Base-by-base conservation (phyloP, 2,113 vertebrate genomes). In the Charina bottae region DNA sequence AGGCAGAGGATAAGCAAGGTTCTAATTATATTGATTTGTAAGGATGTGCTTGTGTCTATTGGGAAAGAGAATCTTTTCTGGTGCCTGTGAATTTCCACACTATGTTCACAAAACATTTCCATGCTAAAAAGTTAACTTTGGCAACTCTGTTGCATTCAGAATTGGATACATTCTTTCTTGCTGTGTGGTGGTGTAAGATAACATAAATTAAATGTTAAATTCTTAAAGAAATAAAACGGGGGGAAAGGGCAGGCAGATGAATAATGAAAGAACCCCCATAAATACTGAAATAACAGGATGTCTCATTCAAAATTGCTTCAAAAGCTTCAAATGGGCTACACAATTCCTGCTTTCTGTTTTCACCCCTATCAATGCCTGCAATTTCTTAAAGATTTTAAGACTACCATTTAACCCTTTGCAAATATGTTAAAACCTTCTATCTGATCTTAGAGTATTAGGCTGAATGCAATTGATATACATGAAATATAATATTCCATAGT, bases 401-500 rank as follows among this genome's bases (percentile, higher is more conserved):
- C 21, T 86, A 55, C 59, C 5, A 55, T 24, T 33, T 86, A 55
- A 86, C 49, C 59, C 58, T 64, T 64, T 68, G 83, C 83, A 88
- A 93, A 46, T 42, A n/a, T 92, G 92, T 94, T 90, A 94, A 96
- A 95, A 92, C 2, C 37, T 68, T 56, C 26, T 37, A 46, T 89
- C 49, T 85, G 86, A 1, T 13, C 54, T 33, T 88, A 92, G 92
- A 94, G 93, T 12, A 83, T 46, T 93, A 84, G 78, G 94, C 78
- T 17, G 87, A 2, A 92, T 91, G 92, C 33, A 92, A 55, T 54
- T 83, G 59, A 92, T 87, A 94, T 94, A 93, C 15, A 49, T 87
- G 95, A 96, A 92, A 92, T 94, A 89, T 94, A 93, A 93, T 85
- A 91, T 93, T 93, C 95, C 94, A 56, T 92, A 42, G 89, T 90